phyloP scores from a whole-genome alignment of 2,888 invertebrate genomes.

The Cerceris ruficornis region DNA sequence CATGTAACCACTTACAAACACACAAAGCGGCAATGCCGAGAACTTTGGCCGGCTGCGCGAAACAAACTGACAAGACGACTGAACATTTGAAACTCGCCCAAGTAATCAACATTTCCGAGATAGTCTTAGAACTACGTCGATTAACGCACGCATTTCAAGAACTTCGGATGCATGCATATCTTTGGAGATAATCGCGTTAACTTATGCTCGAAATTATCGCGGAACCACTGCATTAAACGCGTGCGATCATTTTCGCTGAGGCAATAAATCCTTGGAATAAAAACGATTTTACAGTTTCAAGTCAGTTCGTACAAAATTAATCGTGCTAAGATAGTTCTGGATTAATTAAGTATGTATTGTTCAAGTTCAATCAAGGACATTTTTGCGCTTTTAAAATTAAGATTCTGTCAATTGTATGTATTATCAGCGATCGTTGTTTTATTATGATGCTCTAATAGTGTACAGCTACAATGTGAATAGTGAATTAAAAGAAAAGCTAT shows the following conservation, averaged over 20 bases:
- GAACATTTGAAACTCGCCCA: constrained; percentile 61
- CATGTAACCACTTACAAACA: constrained; percentile 31
- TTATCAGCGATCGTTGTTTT: no score
- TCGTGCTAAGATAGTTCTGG: no score
- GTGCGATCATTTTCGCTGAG: no score
- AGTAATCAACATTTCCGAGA: constrained; percentile 69
- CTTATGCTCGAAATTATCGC: constrained; percentile 26
- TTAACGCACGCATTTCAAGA: constrained; percentile 56
- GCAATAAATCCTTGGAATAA: no score
- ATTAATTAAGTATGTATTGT: no score
- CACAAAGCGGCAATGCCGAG: constrained; percentile 44
- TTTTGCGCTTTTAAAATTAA: no score
- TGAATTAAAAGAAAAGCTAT: no score
- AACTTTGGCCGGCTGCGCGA: constrained; percentile 50
- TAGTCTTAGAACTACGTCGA: constrained; percentile 64
- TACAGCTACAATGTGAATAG: no score
- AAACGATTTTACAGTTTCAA: not conserved
- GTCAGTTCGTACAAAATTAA: not conserved
- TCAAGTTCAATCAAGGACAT: no score
- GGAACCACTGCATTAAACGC: not conserved
- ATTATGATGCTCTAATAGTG: no score
- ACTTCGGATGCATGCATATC: constrained; percentile 56
- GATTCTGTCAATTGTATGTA: no score
- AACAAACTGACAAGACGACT: constrained; percentile 63
- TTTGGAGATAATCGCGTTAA: constrained; percentile 54